Base-by-base conservation (phyloP, 2,797 vertebrate genomes). In the Ctenopoma multispine region DNA sequence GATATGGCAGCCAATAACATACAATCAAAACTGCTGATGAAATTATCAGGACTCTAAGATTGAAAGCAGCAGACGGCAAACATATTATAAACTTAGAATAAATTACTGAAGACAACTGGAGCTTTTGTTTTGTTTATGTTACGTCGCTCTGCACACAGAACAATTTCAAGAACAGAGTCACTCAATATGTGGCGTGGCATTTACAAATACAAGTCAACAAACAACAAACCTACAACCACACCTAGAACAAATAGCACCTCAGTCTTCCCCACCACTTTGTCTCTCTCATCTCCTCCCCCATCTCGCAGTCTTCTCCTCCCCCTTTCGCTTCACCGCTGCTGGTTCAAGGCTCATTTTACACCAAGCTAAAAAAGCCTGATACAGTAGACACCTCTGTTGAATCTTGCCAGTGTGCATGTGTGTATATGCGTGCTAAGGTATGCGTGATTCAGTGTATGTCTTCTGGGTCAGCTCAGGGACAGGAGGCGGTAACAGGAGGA, bases 381-480 rank as follows among this genome's bases (percentile, higher is more conserved):
- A 68, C 49, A 58, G 18, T 17, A 38, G 50, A 75, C 73, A 73
- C 73, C 63, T 69, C 46, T 69, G 38, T 24, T 61, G 49, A 79
- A 72, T 31, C 36, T 40, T 51, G 41, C 9, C 17, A 59, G 44
- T 17, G 5, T 43, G 66, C 43, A 23, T 61, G 40, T 58, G 21
- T 55, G 18, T 27, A 53, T 50, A 23, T 53, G 24, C 38, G 40
- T 14, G 38, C 3, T 43, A 11, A 8, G 21, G 15, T 58, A 40
- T 31, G 27, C 31, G 9, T 10, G 57, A 15, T 31, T 53, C 4
- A 18, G 51, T 63, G 54, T 58, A 67, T 53, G 43, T 83, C 29
- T 75, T 72, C 60, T 67, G 60, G 80, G 80, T 83, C 73, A 81
- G 54, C 12, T 47, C 47, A 44, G 48, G 70, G 72, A 77, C 72